phyloP scores from a whole-genome alignment of 2,113 vertebrate genomes.

The Notechis scutatus region DNA sequence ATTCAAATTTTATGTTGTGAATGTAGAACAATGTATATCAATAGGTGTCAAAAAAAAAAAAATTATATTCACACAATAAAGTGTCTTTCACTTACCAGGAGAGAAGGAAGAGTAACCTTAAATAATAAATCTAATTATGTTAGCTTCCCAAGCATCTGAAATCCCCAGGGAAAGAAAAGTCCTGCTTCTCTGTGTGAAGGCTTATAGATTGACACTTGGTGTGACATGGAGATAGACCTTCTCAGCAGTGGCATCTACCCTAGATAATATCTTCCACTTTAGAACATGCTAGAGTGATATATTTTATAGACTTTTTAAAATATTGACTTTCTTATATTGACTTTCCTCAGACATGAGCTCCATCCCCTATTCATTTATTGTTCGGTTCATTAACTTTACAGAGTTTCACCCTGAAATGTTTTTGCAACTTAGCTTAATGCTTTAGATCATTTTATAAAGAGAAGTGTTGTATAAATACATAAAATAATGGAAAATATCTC shows the following conservation, averaged over 20 bases:
- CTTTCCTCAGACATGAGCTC: not conserved
- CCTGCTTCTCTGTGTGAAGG: not conserved
- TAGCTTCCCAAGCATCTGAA: not conserved
- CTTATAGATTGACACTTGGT: not conserved
- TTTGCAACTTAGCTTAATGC: not conserved
- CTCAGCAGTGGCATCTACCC: not conserved
- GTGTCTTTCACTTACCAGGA: not conserved
- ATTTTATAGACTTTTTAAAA: not conserved
- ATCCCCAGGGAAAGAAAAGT: not conserved
- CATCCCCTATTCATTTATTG: not conserved
- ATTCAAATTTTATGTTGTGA: not conserved
- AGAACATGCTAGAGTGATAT: not conserved
- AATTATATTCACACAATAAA: not conserved
- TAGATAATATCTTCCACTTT: not conserved
- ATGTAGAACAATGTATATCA: not conserved
- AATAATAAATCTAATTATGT: not conserved
- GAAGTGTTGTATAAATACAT: not conserved
- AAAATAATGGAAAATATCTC: not conserved
- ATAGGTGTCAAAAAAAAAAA: not conserved
- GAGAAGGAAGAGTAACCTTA: not conserved
- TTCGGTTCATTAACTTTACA: not conserved
- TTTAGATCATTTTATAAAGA: not conserved
- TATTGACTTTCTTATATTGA: not conserved
- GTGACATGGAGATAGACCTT: not conserved
- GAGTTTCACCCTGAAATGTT: not conserved